Conservation (phyloP, 1,140 invertebrate genomes). For the Brachionus asplanchnoidis region DNA sequence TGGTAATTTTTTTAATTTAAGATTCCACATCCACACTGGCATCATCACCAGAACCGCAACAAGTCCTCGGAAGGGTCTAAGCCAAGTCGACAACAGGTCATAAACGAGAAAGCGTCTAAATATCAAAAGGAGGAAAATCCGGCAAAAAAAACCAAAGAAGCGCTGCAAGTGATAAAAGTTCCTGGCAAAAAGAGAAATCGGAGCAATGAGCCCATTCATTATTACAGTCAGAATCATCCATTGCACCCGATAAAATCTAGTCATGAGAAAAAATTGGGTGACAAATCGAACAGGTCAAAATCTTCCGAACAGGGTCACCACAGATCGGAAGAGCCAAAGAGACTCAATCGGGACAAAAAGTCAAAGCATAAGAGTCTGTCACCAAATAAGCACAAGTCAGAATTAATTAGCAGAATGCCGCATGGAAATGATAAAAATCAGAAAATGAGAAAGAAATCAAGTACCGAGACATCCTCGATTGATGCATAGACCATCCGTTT, state of each 20-base stretch:
- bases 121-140: neutral
- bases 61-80: neutral
- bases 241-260: conserved; percentile 33
- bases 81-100: neutral
- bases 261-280: neutral
- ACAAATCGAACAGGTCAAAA: neutral
- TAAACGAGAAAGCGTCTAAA: conserved; percentile 19
- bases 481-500: neutral
- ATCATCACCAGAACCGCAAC: conserved; percentile 5
- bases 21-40: conserved; percentile 25
- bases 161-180: neutral
- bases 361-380: neutral
- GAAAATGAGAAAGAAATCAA: neutral
- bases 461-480: conserved; percentile 5
- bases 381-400: conserved; percentile 8
- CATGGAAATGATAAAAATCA: neutral
- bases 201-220: conserved; percentile 28
- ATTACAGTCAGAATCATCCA: conserved; percentile 37
- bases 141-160: neutral
- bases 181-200: neutral
- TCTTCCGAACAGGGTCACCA: neutral
- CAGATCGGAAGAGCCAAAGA: neutral
- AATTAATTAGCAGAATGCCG: neutral
- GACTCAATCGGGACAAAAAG: neutral
- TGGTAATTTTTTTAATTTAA: neutral